phyloP scores from a whole-genome alignment of 2,797 vertebrate species.

The Xenopus petersii region DNA sequence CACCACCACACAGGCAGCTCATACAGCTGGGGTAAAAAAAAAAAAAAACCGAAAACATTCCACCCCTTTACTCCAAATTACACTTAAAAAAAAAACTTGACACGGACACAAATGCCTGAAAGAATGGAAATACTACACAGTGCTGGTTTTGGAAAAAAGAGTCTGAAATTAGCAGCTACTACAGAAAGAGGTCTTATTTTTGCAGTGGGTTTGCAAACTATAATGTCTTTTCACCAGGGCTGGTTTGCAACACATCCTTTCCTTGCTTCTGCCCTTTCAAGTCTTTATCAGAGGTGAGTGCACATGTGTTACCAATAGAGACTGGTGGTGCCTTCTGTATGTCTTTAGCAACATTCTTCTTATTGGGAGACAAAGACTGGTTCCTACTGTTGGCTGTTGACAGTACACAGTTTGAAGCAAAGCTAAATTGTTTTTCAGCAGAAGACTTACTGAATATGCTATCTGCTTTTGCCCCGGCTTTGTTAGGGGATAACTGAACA shows the following conservation, averaged over 20 bases:
- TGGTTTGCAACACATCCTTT: slow-evolving; percentile 71
- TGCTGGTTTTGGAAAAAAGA: slow-evolving; percentile 66
- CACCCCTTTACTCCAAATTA: slow-evolving; percentile 47
- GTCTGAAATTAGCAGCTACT: slow-evolving; percentile 49
- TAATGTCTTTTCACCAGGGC: slow-evolving; percentile 71
- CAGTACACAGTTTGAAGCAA: slow-evolving; percentile 49
- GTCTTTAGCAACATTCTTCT: slow-evolving; percentile 72
- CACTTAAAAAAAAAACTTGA: slow-evolving; percentile 25
- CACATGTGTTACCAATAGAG: slow-evolving; percentile 55
- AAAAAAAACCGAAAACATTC: slow-evolving; percentile 65
- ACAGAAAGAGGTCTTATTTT: slow-evolving; percentile 45
- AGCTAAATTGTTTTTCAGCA: slow-evolving; percentile 61
- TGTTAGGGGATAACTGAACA: slow-evolving; percentile 60
- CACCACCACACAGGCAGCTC: slow-evolving; percentile 78
- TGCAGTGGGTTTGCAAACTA: slow-evolving; percentile 44
- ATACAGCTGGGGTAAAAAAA: slow-evolving; percentile 68
- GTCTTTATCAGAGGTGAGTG: slow-evolving; percentile 74
- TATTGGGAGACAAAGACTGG: slow-evolving; percentile 53
- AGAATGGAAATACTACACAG: slow-evolving; percentile 59
- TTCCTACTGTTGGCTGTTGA: slow-evolving; percentile 58
- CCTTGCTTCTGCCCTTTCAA: slow-evolving; percentile 70
- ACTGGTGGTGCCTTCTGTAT: slow-evolving; percentile 53
- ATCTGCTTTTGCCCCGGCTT: slow-evolving; percentile 51
- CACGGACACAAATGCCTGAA: slow-evolving; percentile 55
- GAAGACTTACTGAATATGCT: slow-evolving; percentile 8